Evolutionary conservation across 1,140 invertebrate genomes (phyloP), one percentile per base, ranked within the genome.

Genomic region (Hestina assimilis): DNA sequence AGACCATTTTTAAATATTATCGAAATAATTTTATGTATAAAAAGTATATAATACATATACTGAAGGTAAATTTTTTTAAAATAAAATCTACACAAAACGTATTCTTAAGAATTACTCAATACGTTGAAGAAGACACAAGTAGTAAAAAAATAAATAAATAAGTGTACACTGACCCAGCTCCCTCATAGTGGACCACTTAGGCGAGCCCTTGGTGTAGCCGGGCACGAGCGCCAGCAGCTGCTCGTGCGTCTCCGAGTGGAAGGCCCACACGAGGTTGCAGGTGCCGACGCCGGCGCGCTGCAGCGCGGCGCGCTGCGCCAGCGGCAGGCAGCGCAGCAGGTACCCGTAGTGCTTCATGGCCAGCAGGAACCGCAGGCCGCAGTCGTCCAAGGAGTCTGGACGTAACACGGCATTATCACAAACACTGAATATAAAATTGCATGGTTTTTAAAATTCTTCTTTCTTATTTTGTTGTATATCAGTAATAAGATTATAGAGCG

Each of bases 311-410:
- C 98, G 90, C 79, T 99, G 97, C 1, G 92, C 93, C 2, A 97
- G 85, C 0, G 98, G 97, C 20, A 99, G 89, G 73, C 98, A 99
- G 4, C 92, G 89, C 33, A 97, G 78, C n/a, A 99, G 87, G 87
- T 99, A 99, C 57, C 95, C 96, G 79, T 98, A 98, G 83, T 99
- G 98, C 66, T 98, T 97, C 94, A 99, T 98, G 0, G 98, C 97
- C 24, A 99, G 87, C 3, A 99, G 89, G 84, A 99, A 99, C 33
- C 98, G 90, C 0, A 99, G 89, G 0, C 98, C 99, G 89, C 98
- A 99, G 83, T 99, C 98, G 86, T 99, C 99, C 11, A 99, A 89
- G 0, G 97, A 96, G 79, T 99, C 97, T 74, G 84, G 3, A 1
- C n/a, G n/a, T n/a, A n/a, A 14, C 4, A 28, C 6, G 5, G 31